Percentiles rank a stretch among this genome's conserved stretches.
Conservation (phyloP, 2,888 invertebrate genomes). For the Acanthosepion esculentum region DNA sequence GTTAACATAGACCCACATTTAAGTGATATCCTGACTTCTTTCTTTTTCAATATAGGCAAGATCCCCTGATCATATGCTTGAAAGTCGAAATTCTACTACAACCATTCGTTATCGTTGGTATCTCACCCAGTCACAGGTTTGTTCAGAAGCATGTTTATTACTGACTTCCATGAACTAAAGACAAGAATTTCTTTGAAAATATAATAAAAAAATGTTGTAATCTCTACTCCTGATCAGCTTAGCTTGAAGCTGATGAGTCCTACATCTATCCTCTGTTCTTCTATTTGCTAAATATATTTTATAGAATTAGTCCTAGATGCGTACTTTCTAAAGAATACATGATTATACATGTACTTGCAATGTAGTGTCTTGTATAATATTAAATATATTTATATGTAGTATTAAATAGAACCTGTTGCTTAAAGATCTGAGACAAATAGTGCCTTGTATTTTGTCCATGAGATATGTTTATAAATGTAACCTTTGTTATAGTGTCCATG, state of each 20-base stretch:
- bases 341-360: not conserved
- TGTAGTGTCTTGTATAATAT: not conserved
- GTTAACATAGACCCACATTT: not conserved
- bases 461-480: not conserved
- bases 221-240: not conserved
- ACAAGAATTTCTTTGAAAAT: not conserved
- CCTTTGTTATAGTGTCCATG: no score
- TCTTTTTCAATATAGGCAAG: slow-evolving; percentile 8
- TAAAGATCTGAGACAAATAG: not conserved
- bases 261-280: not conserved
- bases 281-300: not conserved
- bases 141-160: slow-evolving; percentile 10
- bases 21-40: slow-evolving; percentile 33
- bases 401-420: not conserved
- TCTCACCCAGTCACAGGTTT: slow-evolving; percentile 33
- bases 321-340: not conserved
- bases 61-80: slow-evolving; percentile 12
- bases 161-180: not conserved
- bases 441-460: not conserved
- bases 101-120: not conserved
- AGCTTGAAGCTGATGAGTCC: not conserved
- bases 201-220: not conserved
- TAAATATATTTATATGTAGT: not conserved
- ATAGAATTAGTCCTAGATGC: no score
- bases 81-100: slow-evolving; percentile 22